Base-by-base conservation (phyloP, 2,113 vertebrate genomes). In the Phalacrocorax aristotelis region DNA sequence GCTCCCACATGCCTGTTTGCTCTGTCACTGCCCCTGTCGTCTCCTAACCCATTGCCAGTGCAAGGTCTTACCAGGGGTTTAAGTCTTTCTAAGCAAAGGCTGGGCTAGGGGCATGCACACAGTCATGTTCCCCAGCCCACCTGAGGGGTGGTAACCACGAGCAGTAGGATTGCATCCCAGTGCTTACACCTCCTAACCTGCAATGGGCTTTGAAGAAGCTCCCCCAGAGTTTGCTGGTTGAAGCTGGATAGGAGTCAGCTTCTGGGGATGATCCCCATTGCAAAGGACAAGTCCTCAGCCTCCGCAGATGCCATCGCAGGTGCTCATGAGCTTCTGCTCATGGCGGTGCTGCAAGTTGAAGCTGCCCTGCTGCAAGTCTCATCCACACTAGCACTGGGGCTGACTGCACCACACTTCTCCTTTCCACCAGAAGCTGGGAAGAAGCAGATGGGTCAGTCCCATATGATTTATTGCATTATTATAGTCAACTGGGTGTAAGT, bases 351-450 rank as follows among this genome's bases (percentile, higher is more conserved):
- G 46, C 6, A 12, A 60, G 9, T 23, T n/a, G 52, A 54, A 66
- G 70, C 44, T 86, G 82, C 57, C 36, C 32, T 2, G 2, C 57
- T 61, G 71, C 79, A 66, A 22, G 29, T 87, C 34, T 69, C 42
- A 42, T 34, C 48, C 1, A 0, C 0, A 0, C 52, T 52, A 42
- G 36, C 44, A n/a, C 25, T 2, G 4, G 38, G n/a, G 23, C 42
- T 74, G 76, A 23, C 30, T 74, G 71, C 23, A 15, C 57, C 32
- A 27, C 2, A 2, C 27, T 87, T 30, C 69, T 84, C 27, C 57
- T 82, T 66, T 60, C n/a, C 77, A 64, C 30, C 55, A 72, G 48
- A 38, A 81, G 57, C 32, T 64, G 76, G 62, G 52, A 48, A 48
- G 46, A 48, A 48, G 20, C 49, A 30, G 55, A 15, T 55, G 51